Evolutionary conservation across 1,140 invertebrate species (phyloP).

Genomic region (Drosophila athabasca): DNA sequence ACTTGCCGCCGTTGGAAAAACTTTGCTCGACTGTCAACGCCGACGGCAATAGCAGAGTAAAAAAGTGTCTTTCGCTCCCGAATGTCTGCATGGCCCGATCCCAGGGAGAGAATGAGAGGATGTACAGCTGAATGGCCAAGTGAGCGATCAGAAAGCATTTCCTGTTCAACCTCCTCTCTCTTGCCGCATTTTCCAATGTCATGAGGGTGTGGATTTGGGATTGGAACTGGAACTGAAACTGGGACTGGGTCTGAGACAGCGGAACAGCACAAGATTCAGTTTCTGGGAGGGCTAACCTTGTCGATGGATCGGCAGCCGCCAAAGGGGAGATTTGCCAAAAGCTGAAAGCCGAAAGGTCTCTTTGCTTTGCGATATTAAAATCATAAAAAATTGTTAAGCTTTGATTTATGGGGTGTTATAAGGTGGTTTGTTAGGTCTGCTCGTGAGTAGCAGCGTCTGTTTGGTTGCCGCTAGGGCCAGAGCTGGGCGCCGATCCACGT

Average conservation of each 20-base stretch:
- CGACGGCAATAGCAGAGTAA: too few relatives aligned
- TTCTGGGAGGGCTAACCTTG: slow-evolving; percentile 22
- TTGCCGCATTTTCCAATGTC: slow-evolving; percentile 42
- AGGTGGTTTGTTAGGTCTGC: slow-evolving; percentile 26
- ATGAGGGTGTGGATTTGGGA: background rate
- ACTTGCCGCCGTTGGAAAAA: slow-evolving; percentile 48
- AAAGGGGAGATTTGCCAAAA: slow-evolving; percentile 31
- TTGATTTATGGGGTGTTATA: slow-evolving; percentile 54
- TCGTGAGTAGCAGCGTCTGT: too few relatives aligned
- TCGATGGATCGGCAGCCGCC: slow-evolving; percentile 37
- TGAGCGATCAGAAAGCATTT: slow-evolving; percentile 32
- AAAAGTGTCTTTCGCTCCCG: background rate
- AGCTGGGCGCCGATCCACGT: background rate
- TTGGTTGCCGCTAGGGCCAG: background rate
- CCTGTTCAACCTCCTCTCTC: slow-evolving; percentile 28
- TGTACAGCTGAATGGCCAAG: slow-evolving; percentile 25
- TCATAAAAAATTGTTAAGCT: slow-evolving; percentile 55
- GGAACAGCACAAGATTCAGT: slow-evolving; percentile 24
- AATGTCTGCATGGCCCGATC: background rate
- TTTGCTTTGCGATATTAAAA: slow-evolving; percentile 4
- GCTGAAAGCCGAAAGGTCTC: slow-evolving; percentile 16
- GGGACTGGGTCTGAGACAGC: too few relatives aligned
- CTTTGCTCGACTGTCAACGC: background rate
- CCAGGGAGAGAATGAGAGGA: slow-evolving; percentile 10
- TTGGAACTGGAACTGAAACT: too few relatives aligned